Conservation (phyloP, 2,113 vertebrate species). For the Ranitomeya imitator region DNA sequence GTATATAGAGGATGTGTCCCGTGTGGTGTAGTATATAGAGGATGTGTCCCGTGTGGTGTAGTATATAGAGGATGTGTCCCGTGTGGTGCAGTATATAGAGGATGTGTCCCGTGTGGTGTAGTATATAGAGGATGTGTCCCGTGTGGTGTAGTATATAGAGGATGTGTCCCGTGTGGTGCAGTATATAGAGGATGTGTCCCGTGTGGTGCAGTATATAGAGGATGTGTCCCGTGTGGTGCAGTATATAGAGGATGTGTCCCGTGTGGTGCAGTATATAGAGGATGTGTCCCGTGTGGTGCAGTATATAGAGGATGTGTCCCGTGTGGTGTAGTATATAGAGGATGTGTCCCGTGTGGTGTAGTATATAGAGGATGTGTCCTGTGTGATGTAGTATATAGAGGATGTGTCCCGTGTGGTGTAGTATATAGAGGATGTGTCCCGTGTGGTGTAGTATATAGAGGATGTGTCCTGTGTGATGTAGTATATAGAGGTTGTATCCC, state of each 20-base stretch:
- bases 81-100: background rate
- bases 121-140: too few relatives aligned
- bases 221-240: background rate
- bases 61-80: background rate
- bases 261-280: background rate
- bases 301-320: background rate
- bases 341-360: background rate
- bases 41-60: background rate
- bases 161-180: background rate
- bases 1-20: background rate
- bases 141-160: background rate
- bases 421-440: background rate
- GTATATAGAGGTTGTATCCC: background rate
- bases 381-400: background rate
- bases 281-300: background rate
- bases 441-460: background rate
- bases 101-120: background rate
- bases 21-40: background rate
- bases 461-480: background rate
- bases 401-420: background rate
- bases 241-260: background rate
- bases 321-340: background rate
- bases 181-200: background rate
- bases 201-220: background rate
- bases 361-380: background rate